phyloP scores from a whole-genome alignment of 2,888 invertebrate genomes.

The Pediacus dermestoides region DNA sequence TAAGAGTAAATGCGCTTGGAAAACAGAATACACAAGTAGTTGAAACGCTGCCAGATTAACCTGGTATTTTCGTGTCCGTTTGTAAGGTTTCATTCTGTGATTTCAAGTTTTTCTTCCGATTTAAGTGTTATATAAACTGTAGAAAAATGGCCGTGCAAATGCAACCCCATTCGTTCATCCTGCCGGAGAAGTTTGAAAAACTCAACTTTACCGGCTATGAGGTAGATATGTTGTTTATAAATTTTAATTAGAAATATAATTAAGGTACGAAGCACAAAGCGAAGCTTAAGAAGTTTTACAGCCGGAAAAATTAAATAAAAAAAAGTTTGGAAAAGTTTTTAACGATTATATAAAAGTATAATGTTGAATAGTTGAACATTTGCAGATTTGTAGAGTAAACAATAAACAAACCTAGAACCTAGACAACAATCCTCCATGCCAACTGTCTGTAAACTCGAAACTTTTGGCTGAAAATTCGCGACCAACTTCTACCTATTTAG shows the following conservation, averaged over 20 bases:
- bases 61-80: conserved; percentile 5
- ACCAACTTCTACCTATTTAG: too few species aligned
- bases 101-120: conserved; percentile 9
- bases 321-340: too few species aligned
- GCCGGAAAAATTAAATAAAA: too few species aligned
- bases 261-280: too few species aligned
- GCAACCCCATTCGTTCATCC: conserved; percentile 30
- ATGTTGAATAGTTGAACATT: too few species aligned
- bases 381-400: too few species aligned
- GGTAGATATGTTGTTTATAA: conserved; percentile 34
- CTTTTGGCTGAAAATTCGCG: too few species aligned
- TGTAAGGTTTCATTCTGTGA: conserved; percentile 8
- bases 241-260: conserved; percentile 13
- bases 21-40: conserved; percentile 18
- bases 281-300: too few species aligned
- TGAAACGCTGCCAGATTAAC: conserved; percentile 10
- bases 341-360: too few species aligned
- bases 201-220: conserved; percentile 37
- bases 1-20: conserved; percentile 18
- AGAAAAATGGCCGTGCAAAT: conserved; percentile 37
- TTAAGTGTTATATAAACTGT: conserved; percentile 1
- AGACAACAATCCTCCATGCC: too few species aligned
- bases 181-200: conserved; percentile 39
- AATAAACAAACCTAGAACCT: too few species aligned
- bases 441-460: too few species aligned